Conservation (phyloP, 2,113 vertebrate genomes). For the Setophaga petechia region DNA sequence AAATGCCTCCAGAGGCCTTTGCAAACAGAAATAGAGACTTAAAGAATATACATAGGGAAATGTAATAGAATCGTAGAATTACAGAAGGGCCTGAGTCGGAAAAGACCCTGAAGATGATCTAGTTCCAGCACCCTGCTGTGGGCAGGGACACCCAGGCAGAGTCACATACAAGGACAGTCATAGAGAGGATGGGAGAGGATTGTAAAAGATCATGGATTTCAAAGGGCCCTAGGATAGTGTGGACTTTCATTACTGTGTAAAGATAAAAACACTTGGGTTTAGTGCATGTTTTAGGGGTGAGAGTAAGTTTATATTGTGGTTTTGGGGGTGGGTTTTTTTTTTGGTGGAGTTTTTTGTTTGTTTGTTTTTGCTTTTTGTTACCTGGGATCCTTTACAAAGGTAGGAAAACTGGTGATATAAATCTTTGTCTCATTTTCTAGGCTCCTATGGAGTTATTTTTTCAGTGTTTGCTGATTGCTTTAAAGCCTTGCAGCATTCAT, state of each 20-base stretch:
- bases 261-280: neutral
- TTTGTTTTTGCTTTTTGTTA: neutral
- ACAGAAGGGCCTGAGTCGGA: accelerated
- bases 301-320: neutral
- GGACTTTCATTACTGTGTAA: neutral
- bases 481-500: neutral
- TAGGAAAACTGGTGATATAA: neutral
- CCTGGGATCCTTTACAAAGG: neutral
- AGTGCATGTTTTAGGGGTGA: neutral
- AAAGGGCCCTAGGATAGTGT: neutral
- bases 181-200: neutral
- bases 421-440: neutral
- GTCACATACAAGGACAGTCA: neutral
- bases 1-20: neutral
- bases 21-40: neutral
- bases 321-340: neutral
- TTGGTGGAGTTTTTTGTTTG: too few species aligned
- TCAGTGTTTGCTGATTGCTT: neutral
- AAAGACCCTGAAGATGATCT: neutral
- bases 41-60: neutral
- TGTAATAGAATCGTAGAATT: neutral
- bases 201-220: neutral
- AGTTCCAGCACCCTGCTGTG: neutral
- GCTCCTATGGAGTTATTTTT: neutral
- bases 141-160: neutral